Conservation (phyloP, 1,140 invertebrate genomes). For the Cepaea nemoralis region DNA sequence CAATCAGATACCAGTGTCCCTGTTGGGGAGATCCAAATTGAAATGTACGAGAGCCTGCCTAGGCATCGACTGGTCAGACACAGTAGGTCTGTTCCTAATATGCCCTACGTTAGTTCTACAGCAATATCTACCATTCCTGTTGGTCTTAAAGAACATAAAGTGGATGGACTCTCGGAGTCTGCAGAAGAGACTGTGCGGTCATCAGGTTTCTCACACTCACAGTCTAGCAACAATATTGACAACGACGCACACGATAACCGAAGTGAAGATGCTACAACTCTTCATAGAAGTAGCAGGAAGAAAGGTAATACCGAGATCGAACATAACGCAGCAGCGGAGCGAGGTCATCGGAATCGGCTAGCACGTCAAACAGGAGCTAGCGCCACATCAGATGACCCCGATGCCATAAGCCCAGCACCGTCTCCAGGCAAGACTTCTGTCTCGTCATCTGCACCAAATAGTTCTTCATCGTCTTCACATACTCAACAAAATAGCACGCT, state of each 20-base stretch:
- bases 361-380: not conserved
- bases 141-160: not conserved
- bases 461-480: not conserved
- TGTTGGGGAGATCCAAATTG: constrained; percentile 46
- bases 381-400: not conserved
- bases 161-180: not conserved
- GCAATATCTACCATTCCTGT: not conserved
- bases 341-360: not conserved
- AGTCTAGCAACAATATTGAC: not conserved
- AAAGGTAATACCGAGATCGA: not conserved
- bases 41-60: constrained; percentile 48
- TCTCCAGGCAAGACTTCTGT: not conserved
- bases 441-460: not conserved
- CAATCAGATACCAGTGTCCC: constrained; percentile 40
- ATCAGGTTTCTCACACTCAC: not conserved
- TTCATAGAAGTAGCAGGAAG: not conserved
- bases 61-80: constrained; percentile 18
- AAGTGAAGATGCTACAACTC: not conserved
- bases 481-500: not conserved
- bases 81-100: constrained; percentile 21
- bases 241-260: not conserved
- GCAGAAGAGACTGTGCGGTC: not conserved
- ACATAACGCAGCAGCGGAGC: not conserved
- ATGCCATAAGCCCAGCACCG: not conserved
- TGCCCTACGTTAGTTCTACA: not conserved